Conservation (phyloP, 2,888 invertebrate genomes). For the Sarcophaga rosellei region DNA sequence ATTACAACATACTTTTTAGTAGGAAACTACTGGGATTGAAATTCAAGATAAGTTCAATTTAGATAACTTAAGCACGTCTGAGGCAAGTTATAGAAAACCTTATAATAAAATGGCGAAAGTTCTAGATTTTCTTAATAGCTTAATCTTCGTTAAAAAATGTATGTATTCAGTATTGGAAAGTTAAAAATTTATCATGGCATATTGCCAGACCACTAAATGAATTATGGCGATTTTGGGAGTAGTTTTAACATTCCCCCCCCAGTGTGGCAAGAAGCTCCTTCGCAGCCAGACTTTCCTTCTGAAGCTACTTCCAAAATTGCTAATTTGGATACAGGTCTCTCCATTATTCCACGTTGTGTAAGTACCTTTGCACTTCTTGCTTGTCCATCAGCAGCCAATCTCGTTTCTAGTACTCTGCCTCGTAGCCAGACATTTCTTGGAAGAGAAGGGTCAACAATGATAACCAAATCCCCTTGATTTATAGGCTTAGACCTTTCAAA, state of each 20-base stretch:
- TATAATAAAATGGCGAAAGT: too few species aligned
- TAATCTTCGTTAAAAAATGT: too few species aligned
- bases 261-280: constrained; percentile 45
- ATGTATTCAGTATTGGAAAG: too few species aligned
- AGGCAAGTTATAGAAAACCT: too few species aligned
- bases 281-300: constrained; percentile 16
- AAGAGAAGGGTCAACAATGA: constrained; percentile 5
- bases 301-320: constrained; percentile 51
- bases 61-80: too few species aligned
- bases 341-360: constrained; percentile 32
- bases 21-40: too few species aligned
- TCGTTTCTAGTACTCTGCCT: constrained; percentile 50
- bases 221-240: constrained; percentile 45
- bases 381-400: constrained; percentile 48
- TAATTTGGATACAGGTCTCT: constrained; percentile 34
- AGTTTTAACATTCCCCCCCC: constrained; percentile 32
- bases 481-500: constrained; percentile 18
- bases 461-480: constrained; percentile 38
- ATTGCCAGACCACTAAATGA: constrained; percentile 2
- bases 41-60: too few species aligned
- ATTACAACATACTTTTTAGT: too few species aligned
- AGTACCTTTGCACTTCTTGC: constrained; percentile 38
- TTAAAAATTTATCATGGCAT: too few species aligned
- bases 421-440: constrained; percentile 50
- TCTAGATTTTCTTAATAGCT: too few species aligned